Evolutionary conservation across 2,888 invertebrate species (phyloP).

Genomic region (Eugnorisma glareosa): DNA sequence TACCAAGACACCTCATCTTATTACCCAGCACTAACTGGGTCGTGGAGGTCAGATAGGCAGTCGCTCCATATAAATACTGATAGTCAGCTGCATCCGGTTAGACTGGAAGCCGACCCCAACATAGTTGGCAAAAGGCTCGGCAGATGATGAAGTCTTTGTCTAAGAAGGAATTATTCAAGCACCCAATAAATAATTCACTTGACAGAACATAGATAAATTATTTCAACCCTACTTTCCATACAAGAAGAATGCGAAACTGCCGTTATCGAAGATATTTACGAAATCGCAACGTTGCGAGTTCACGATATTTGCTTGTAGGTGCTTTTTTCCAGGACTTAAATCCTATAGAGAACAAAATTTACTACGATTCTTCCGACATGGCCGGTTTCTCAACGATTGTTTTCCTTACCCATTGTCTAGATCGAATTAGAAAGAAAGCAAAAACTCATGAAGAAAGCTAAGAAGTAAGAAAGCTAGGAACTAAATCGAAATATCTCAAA

Average conservation of each 20-base stretch:
- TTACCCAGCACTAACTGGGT: too few relatives aligned
- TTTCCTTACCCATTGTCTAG: neutral
- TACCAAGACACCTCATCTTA: too few relatives aligned
- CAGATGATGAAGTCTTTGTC: neutral
- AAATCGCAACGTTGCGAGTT: constrained; percentile 21
- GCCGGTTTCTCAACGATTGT: neutral
- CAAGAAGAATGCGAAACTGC: constrained; percentile 23
- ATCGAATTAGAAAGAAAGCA: too few relatives aligned
- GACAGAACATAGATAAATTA: constrained; percentile 30
- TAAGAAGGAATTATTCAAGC: constrained; percentile 15
- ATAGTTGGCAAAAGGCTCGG: too few relatives aligned
- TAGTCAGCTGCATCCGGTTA: too few relatives aligned
- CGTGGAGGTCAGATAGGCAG: too few relatives aligned
- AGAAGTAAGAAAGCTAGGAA: neutral
- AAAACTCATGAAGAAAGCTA: too few relatives aligned
- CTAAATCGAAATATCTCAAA: neutral
- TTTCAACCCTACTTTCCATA: constrained; percentile 32
- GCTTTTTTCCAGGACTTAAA: neutral
- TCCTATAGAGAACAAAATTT: neutral
- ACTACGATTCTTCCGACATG: neutral
- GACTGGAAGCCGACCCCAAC: too few relatives aligned
- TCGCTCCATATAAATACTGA: too few relatives aligned
- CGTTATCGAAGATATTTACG: constrained; percentile 1
- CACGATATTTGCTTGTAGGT: neutral
- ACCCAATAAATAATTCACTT: constrained; percentile 38